These are phyloP conservation scores for Melanogrammus aeglefinus DNA, from an alignment of 2,797 vertebrate genomes.

Conservation along the genomic window DNA sequence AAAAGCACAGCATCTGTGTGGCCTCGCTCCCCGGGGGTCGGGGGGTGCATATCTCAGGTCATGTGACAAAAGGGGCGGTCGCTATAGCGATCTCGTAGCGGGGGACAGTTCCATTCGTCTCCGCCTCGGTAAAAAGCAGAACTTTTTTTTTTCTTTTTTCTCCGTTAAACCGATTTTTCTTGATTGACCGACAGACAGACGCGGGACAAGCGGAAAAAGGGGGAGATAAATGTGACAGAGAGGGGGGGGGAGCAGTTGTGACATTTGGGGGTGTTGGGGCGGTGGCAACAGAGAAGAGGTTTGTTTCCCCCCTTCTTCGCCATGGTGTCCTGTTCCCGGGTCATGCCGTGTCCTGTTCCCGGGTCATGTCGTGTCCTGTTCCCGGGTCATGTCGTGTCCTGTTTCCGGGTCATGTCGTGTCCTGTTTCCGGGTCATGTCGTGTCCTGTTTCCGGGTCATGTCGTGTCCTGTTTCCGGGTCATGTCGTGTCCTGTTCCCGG, in stretches of 20 bases:
- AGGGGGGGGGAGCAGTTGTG: background rate
- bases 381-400: too few species aligned
- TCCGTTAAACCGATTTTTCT: slow-evolving; percentile 51
- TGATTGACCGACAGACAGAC: slow-evolving; percentile 71
- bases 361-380: too few species aligned
- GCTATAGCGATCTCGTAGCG: slow-evolving; percentile 36
- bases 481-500: too few species aligned
- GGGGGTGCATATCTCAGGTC: slow-evolving; percentile 51
- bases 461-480: too few species aligned
- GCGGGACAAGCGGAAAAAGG: slow-evolving; percentile 53
- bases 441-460: too few species aligned
- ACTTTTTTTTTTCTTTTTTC: slow-evolving; percentile 41
- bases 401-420: too few species aligned
- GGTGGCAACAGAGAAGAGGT: slow-evolving; percentile 53
- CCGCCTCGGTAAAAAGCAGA: slow-evolving; percentile 55
- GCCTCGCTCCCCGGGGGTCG: slow-evolving; percentile 25
- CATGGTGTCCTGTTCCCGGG: too few species aligned
- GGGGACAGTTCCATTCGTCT: slow-evolving; percentile 38
- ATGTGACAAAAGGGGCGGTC: slow-evolving; percentile 56
- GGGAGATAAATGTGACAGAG: background rate
- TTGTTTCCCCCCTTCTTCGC: slow-evolving; percentile 53
- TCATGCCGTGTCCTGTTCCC: too few species aligned
- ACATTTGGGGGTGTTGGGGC: background rate
- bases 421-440: too few species aligned
- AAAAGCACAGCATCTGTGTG: slow-evolving; percentile 48